A percentile compares a stretch with the other conserved stretches of the same genome.
Evolutionary conservation across 2,113 vertebrate species (phyloP).

Genomic region (Sapajus apella): DNA sequence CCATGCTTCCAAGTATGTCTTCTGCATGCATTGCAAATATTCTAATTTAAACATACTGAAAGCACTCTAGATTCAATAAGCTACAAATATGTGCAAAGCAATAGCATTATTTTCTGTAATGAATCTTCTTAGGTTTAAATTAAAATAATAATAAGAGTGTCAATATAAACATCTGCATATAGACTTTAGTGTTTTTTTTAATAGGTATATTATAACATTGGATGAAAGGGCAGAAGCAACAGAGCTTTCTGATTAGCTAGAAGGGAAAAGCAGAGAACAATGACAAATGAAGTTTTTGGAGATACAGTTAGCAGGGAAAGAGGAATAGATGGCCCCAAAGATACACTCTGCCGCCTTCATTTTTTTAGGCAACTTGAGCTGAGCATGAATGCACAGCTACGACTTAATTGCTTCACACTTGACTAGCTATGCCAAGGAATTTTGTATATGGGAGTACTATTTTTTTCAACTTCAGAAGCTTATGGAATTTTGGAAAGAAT

Average conservation of each 20-base stretch:
- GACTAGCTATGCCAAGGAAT: not conserved
- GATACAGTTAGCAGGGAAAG: not conserved
- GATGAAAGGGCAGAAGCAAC: not conserved
- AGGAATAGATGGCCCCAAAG: not conserved
- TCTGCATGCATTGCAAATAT: not conserved
- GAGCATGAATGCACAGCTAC: not conserved
- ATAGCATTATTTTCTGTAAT: not conserved
- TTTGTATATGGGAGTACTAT: not conserved
- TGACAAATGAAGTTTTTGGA: not conserved
- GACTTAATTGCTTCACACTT: constrained; percentile 20
- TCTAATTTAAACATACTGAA: not conserved
- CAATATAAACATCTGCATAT: not conserved
- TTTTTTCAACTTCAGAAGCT: not conserved
- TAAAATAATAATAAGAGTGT: not conserved
- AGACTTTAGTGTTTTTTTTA: not conserved
- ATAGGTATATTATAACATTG: not conserved
- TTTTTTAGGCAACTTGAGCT: not conserved
- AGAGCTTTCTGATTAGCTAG: not conserved
- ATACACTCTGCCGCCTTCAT: not conserved
- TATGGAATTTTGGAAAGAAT: not conserved
- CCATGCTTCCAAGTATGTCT: not conserved
- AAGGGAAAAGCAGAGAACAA: not conserved
- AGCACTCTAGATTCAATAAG: not conserved
- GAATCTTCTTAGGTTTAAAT: not conserved
- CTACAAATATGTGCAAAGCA: not conserved